A percentile compares a stretch with the other conserved stretches of the same genome.
Evolutionary conservation across 2,888 invertebrate species (phyloP).

Genomic region (Danaus chrysippus): DNA sequence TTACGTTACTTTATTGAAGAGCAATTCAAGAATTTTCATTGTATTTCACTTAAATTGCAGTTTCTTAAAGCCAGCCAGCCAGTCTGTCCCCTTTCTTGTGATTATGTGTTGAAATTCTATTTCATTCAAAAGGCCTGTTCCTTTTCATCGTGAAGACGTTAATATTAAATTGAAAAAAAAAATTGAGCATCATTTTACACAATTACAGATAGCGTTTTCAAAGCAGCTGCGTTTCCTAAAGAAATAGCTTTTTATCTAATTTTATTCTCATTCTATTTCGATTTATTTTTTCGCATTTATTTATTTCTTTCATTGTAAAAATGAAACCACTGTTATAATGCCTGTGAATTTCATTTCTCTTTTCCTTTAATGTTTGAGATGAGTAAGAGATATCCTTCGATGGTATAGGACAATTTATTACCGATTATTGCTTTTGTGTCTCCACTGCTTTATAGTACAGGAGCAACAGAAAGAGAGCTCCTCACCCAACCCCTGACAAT

Average conservation of each 20-base stretch:
- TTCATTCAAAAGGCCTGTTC: slow-evolving; percentile 1
- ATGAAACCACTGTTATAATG: neutral
- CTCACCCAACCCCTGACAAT: slow-evolving; percentile 30
- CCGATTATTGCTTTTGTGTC: neutral
- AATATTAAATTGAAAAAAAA: slow-evolving; percentile 27
- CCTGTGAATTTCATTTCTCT: neutral
- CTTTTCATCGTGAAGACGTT: slow-evolving; percentile 12
- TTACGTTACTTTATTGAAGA: neutral
- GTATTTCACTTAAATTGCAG: too few species aligned
- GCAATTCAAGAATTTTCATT: neutral
- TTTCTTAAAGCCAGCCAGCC: too few species aligned
- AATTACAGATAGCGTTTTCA: slow-evolving; percentile 26
- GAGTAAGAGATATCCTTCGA: too few species aligned
- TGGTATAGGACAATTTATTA: too few species aligned
- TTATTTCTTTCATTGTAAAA: slow-evolving; percentile 10
- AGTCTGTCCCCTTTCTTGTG: too few species aligned
- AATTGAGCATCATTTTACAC: slow-evolving; percentile 28
- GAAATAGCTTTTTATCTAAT: slow-evolving; percentile 56
- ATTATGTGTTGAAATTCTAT: slow-evolving; percentile 4
- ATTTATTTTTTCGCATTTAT: slow-evolving; percentile 31
- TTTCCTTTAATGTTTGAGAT: neutral
- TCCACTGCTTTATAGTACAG: slow-evolving; percentile 13
- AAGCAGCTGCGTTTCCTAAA: slow-evolving; percentile 55
- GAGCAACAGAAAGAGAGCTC: slow-evolving; percentile 28
- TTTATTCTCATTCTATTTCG: slow-evolving; percentile 57